Base-by-base conservation (phyloP, 2,797 vertebrate species). In the Lacerta bilineata region DNA sequence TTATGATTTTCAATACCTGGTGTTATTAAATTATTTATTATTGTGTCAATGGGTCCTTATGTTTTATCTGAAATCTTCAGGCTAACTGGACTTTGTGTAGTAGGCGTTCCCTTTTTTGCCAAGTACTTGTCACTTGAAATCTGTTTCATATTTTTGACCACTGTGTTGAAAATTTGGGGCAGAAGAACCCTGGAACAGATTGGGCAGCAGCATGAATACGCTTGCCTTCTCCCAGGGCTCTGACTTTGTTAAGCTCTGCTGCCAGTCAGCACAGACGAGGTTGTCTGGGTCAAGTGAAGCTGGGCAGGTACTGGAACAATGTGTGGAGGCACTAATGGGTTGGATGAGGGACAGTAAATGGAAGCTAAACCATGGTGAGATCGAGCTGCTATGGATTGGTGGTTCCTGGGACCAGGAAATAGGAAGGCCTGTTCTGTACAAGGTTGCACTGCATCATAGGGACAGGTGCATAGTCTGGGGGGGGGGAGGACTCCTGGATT, bases 21-120 rank as follows among this genome's bases (percentile, higher is more conserved):
- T 80, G n/a, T 27, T 59, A 59, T 87, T n/a, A 50, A 55, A 79
- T 81, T 50, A 27, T 41, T 68, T 39, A 39, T 50, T 87, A n/a
- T 75, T 64, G 8, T 61, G 25, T 87, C 55, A 74, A 15, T 33
- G 27, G 25, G 36, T 29, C 76, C 64, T 59, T 72, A 43, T 61
- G 23, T 68, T 43, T 64, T 76, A 41, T 82, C 59, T 87, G 41
- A 82, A 33, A 39, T 75, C 17, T 87, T 76, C n/a, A 20, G n/a
- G 59, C 10, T 76, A 39, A 27, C 3, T 25, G 71, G 64, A 39
- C 25, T 87, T 64, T 39, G 18, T 55, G 72, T 61, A 55, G 59
- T 76, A 76, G 36, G 25, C 25, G 39, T 68, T 83, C 20, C 41
- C 15, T 59, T 83, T 41, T 88, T 61, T 77, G 59, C 61, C 33